Evolutionary conservation across 2,113 vertebrate genomes (phyloP).

Genomic region (Ploceus nigricollis): DNA sequence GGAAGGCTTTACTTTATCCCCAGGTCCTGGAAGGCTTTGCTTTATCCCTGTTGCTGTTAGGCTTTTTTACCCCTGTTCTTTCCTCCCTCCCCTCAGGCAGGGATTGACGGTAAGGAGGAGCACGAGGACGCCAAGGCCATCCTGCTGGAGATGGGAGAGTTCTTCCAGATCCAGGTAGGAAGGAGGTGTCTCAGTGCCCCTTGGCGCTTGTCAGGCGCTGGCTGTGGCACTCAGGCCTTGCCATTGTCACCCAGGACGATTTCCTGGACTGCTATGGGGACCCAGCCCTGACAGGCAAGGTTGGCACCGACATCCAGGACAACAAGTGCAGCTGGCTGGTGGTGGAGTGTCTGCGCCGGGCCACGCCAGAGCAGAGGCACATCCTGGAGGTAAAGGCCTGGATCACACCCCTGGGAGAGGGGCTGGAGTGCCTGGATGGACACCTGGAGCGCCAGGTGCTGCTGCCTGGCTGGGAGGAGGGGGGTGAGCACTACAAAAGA

Average conservation of each 20-base stretch:
- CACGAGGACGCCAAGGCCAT: conserved; percentile 85
- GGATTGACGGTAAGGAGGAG: conserved; percentile 82
- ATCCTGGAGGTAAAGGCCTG: conserved; percentile 78
- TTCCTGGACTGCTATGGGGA: conserved; percentile 93
- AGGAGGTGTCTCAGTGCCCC: neutral
- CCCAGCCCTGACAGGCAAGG: conserved; percentile 86
- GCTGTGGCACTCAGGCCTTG: neutral
- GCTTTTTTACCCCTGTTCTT: neutral
- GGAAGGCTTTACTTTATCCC: no score
- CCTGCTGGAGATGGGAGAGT: conserved; percentile 93
- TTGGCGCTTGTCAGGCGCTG: rapidly evolving
- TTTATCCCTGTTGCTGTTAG: neutral
- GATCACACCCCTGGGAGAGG: neutral
- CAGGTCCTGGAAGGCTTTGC: no score
- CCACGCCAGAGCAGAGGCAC: conserved; percentile 76
- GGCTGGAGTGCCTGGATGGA: rapidly evolving
- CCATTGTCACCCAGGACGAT: conserved; percentile 79
- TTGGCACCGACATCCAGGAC: conserved; percentile 96
- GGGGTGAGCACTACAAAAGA: rapidly evolving
- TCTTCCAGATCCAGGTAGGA: conserved; percentile 94
- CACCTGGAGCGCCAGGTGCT: neutral
- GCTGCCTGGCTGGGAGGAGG: neutral
- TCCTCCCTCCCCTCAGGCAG: conserved; percentile 68
- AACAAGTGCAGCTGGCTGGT: conserved; percentile 99
- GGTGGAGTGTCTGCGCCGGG: conserved; percentile 81